Evolutionary conservation across 2,113 vertebrate species (phyloP), one percentile per base, ranked within the genome.

Genomic region (Indicator maculatus): DNA sequence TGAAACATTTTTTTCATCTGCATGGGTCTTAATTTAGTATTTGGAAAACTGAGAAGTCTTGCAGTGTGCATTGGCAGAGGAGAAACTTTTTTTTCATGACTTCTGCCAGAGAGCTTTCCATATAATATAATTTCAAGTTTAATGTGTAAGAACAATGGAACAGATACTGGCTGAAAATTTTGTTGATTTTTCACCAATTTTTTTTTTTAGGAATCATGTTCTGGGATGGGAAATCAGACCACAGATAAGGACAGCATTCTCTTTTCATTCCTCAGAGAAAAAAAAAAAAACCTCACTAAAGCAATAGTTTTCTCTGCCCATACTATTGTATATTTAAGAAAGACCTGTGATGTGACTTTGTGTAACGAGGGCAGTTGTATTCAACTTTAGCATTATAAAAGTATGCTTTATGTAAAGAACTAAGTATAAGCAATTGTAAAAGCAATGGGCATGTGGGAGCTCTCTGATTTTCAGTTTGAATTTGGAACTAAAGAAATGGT

Each of bases 311-410:
- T 74, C 33, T 64, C 38, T 7, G 11, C 53, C 28, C 3, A 2
- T 64, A 2, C 11, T 64, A 3, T 10, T 19, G 30, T 33, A 7
- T 4, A 1, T 33, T 58, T 77, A 13, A 41, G 24, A 8, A 39
- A 38, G 6, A 33, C 41, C 21, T 58, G 26, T 59, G 31, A 21
- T 1, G 1, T 30, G 21, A 2, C 17, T 86, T 0, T 31, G 24
- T 39, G 26, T 26, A 18, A 3, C 27, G 19, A 13, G 33, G 66
- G 12, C 36, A 73, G 18, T 5, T 76, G 52, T 21, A 67, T 76
- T 56, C 19, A 52, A 0, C 11, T 7, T 38, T 33, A 31, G 19
- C 5, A 1, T 26, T 72, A 19, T 58, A 4, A 31, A 75, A 13
- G 26, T 67, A 4, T 1, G 8, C 31, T 56, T 82, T 75, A 5